phyloP scores from a whole-genome alignment of 2,888 invertebrate genomes.

The Celastrina argiolus region DNA sequence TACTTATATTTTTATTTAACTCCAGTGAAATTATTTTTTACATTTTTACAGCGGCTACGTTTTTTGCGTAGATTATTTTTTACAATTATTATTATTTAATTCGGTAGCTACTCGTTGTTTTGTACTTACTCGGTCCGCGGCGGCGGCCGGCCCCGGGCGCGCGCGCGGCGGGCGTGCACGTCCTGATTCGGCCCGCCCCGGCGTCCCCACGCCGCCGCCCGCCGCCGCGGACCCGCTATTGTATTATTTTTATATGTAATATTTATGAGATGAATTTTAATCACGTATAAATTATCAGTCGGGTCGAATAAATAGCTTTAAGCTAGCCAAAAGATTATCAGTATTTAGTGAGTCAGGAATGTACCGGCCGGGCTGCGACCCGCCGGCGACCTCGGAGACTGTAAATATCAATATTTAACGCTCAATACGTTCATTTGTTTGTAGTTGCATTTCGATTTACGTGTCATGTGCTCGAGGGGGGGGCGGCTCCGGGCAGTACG shows the following conservation, averaged over 20 bases:
- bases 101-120: conserved; percentile 20
- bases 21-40: conserved; percentile 40
- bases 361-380: neutral
- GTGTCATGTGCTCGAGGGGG: neutral
- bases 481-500: conserved; percentile 16
- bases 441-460: conserved; percentile 35
- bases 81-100: conserved; percentile 20
- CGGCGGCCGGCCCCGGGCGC: neutral
- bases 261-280: conserved; percentile 20
- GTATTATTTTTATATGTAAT: conserved; percentile 20
- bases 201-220: neutral
- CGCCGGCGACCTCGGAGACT: conserved; percentile 23
- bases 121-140: conserved; percentile 10
- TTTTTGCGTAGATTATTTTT: conserved; percentile 32
- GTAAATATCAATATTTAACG: conserved; percentile 36
- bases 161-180: neutral
- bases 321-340: conserved; percentile 23
- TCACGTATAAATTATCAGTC: conserved; percentile 16
- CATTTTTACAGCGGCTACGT: conserved; percentile 30
- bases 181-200: conserved; percentile 6
- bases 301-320: conserved; percentile 20
- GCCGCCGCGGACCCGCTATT: neutral
- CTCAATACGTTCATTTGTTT: conserved; percentile 44
- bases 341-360: conserved; percentile 18
- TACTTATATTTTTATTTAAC: conserved; percentile 37